phyloP scores from a whole-genome alignment of 2,888 invertebrate genomes.

The Fragum sueziense region DNA sequence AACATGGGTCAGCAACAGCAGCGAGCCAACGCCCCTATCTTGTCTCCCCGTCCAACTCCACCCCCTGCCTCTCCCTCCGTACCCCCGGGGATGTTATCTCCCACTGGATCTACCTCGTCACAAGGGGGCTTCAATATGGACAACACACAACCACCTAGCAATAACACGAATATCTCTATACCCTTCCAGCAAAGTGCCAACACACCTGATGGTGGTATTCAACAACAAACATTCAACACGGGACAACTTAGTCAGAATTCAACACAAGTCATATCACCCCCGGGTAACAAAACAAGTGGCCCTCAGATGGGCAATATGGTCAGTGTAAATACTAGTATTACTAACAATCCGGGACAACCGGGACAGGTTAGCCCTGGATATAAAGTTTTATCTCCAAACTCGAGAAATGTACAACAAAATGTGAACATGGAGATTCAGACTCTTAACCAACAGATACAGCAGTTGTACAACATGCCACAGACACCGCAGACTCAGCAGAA shows the following conservation, averaged over 20 bases:
- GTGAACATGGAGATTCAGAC: constrained; percentile 70
- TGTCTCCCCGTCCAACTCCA: constrained; percentile 71
- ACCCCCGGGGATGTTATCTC: constrained; percentile 57
- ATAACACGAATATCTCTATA: constrained; percentile 27
- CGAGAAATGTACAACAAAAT: constrained; percentile 53
- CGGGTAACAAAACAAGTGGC: neutral
- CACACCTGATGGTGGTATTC: neutral
- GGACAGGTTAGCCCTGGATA: constrained; percentile 31
- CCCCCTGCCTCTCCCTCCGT: constrained; percentile 63
- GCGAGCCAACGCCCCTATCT: constrained; percentile 65
- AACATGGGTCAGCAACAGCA: constrained; percentile 55
- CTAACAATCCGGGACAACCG: constrained; percentile 18
- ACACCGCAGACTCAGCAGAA: constrained; percentile 78
- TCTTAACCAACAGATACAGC: constrained; percentile 77
- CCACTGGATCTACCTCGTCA: constrained; percentile 68
- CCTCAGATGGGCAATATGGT: constrained; percentile 4
- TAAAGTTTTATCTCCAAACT: constrained; percentile 52
- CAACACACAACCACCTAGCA: constrained; percentile 46
- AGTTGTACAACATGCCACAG: constrained; percentile 77
- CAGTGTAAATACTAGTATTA: constrained; percentile 17
- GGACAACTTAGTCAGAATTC: constrained; percentile 5
- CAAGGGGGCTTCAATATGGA: constrained; percentile 58
- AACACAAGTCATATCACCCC: neutral
- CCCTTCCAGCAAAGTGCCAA: constrained; percentile 35
- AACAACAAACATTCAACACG: constrained; percentile 28